A percentile compares a stretch with the other conserved stretches of the same genome.
Conservation (phyloP, 2,888 invertebrate species). For the Druceiella hillmani region DNA sequence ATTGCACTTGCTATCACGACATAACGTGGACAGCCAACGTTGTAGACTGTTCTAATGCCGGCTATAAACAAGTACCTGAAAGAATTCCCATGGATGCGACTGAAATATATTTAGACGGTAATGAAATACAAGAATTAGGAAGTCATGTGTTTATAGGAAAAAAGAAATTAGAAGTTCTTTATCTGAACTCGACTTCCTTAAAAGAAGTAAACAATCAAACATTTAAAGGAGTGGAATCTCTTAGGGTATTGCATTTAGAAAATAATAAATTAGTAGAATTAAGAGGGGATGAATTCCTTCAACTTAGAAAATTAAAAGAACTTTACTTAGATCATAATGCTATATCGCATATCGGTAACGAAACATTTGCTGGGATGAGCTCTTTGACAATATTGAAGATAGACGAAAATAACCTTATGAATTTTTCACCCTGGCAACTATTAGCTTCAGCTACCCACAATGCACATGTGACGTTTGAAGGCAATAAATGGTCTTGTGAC, state of each 20-base stretch:
- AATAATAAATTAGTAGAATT: slow-evolving; percentile 68
- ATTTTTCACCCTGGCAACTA: slow-evolving; percentile 68
- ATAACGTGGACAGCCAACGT: slow-evolving; percentile 80
- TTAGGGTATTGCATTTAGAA: slow-evolving; percentile 71
- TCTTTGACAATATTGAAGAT: slow-evolving; percentile 66
- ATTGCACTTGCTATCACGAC: slow-evolving; percentile 82
- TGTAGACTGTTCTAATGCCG: slow-evolving; percentile 74
- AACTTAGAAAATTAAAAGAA: slow-evolving; percentile 67
- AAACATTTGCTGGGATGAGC: slow-evolving; percentile 70
- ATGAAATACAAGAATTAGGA: slow-evolving; percentile 69
- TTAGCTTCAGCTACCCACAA: slow-evolving; percentile 57
- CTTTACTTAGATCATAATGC: slow-evolving; percentile 76
- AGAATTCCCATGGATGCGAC: slow-evolving; percentile 87
- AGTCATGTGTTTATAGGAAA: slow-evolving; percentile 84
- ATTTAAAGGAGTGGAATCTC: slow-evolving; percentile 71
- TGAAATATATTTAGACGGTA: slow-evolving; percentile 81
- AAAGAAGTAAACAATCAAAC: slow-evolving; percentile 72
- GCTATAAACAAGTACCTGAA: slow-evolving; percentile 66
- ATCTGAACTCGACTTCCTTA: slow-evolving; percentile 71
- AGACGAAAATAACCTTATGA: slow-evolving; percentile 71
- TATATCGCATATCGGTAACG: slow-evolving; percentile 67
- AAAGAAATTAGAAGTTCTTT: slow-evolving; percentile 71
- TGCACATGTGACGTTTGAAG: slow-evolving; percentile 66
- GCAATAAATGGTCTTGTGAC: slow-evolving; percentile 81
- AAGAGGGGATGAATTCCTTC: slow-evolving; percentile 74